phyloP scores from a whole-genome alignment of 2,888 invertebrate genomes.

The Catotricha subobsoleta region DNA sequence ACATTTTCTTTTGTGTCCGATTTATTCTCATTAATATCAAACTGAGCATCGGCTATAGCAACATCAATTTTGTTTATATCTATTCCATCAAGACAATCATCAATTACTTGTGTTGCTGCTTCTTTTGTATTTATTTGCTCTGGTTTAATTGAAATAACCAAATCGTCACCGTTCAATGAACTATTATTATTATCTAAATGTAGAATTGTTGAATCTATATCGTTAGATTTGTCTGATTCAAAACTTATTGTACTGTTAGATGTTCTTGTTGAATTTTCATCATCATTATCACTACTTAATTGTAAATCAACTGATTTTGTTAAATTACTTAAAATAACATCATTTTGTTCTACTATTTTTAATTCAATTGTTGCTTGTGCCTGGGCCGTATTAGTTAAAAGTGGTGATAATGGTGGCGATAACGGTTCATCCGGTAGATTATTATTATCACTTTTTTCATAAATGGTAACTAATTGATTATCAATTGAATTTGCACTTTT shows the following conservation, averaged over 20 bases:
- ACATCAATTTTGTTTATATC: background rate
- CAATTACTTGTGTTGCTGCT: slow-evolving; percentile 13
- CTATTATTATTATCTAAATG: background rate
- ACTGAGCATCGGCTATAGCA: background rate
- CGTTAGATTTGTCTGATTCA: background rate
- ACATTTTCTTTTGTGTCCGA: background rate
- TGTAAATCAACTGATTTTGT: slow-evolving; percentile 20
- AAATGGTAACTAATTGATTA: background rate
- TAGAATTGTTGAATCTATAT: slow-evolving; percentile 6
- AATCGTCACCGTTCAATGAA: too few species aligned
- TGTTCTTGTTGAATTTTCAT: slow-evolving; percentile 23
- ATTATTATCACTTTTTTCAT: slow-evolving; percentile 5
- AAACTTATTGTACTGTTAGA: slow-evolving; percentile 20
- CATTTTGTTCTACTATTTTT: slow-evolving; percentile 22
- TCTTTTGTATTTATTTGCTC: background rate
- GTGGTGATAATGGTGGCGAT: slow-evolving; percentile 13
- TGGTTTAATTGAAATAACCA: too few species aligned
- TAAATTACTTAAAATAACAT: slow-evolving; percentile 24
- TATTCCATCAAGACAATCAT: slow-evolving; percentile 6
- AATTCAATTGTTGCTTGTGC: slow-evolving; percentile 21
- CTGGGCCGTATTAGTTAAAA: slow-evolving; percentile 26
- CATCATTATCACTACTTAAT: slow-evolving; percentile 20
- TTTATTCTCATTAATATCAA: slow-evolving; percentile 7
- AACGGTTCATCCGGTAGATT: background rate
- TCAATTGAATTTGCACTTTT: background rate